Conservation (phyloP, 30 jellyfish, hydroid and myxozoan species). For the Aurelia aurita region DNA sequence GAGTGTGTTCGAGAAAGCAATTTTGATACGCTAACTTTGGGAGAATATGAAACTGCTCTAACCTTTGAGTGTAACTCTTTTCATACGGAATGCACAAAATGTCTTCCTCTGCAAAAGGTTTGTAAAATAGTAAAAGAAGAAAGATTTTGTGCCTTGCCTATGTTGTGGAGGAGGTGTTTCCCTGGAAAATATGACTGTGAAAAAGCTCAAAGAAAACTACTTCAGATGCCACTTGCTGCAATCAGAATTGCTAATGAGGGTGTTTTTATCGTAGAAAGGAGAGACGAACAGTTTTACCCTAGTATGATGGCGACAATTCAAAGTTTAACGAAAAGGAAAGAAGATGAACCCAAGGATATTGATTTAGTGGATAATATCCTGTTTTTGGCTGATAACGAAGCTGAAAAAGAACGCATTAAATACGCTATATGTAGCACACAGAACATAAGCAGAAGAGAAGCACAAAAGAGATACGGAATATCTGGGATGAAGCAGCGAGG, state of each 20-base stretch:
- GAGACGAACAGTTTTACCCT: background rate
- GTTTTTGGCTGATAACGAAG: background rate
- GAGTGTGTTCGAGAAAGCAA: constrained; percentile 12
- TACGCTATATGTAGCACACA: constrained; percentile 4
- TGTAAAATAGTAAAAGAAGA: background rate
- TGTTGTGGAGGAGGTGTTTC: constrained; percentile 3
- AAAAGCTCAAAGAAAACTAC: background rate
- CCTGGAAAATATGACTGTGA: constrained; percentile 5
- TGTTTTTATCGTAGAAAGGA: background rate
- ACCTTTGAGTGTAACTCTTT: background rate
- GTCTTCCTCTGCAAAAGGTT: constrained; percentile 4
- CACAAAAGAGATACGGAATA: constrained; percentile 4
- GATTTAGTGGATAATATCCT: background rate
- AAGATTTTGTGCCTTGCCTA: constrained; percentile 7
- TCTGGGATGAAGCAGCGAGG: constrained; percentile 4
- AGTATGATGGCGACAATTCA: constrained; percentile 1
- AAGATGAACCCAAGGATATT: constrained; percentile 3
- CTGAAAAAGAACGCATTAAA: constrained; percentile 1
- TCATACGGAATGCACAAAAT: constrained; percentile 3
- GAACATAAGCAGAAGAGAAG: constrained; percentile 1
- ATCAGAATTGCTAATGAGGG: background rate
- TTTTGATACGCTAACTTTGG: background rate
- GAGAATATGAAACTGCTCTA: background rate
- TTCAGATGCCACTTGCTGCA: constrained; percentile 2
- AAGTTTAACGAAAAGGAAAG: background rate